A percentile compares a stretch with the other conserved stretches of the same genome.
Conservation (phyloP, 2,888 invertebrate genomes). For the Ectemnius lituratus region DNA sequence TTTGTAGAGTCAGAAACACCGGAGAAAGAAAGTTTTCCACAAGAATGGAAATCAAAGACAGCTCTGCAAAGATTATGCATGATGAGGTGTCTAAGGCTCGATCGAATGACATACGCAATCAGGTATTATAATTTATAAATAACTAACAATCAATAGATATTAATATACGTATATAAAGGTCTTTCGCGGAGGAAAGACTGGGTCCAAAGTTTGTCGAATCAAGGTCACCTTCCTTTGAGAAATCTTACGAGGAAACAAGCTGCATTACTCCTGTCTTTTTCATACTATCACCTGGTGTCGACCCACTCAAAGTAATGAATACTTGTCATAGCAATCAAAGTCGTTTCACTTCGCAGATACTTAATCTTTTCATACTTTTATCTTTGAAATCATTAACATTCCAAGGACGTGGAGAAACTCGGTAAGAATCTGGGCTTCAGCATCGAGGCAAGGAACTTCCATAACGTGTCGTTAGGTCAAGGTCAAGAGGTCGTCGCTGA, state of each 20-base stretch:
- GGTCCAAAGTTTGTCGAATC: constrained; percentile 90
- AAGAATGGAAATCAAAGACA: constrained; percentile 96
- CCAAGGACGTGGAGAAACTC: constrained; percentile 90
- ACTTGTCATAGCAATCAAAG: too few relatives aligned
- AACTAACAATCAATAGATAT: background rate
- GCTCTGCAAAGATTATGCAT: constrained; percentile 93
- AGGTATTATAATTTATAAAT: constrained; percentile 55
- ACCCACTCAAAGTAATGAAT: constrained; percentile 87
- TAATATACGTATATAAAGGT: too few relatives aligned
- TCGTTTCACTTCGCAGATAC: too few relatives aligned
- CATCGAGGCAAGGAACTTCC: constrained; percentile 89
- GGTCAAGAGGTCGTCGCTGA: constrained; percentile 97
- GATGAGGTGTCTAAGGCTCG: constrained; percentile 93
- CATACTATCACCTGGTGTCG: constrained; percentile 95
- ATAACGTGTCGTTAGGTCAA: constrained; percentile 95
- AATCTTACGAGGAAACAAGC: constrained; percentile 92
- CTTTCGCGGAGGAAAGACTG: constrained; percentile 88
- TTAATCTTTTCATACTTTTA: too few relatives aligned
- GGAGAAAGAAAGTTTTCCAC: constrained; percentile 95
- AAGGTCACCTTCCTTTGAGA: constrained; percentile 88
- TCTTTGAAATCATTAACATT: too few relatives aligned
- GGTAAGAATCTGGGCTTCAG: constrained; percentile 90
- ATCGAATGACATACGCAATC: constrained; percentile 96
- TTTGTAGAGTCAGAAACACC: constrained; percentile 95
- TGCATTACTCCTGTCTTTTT: constrained; percentile 94